Base-by-base conservation (phyloP, 2,797 vertebrate species). In the Fratercula arctica region DNA sequence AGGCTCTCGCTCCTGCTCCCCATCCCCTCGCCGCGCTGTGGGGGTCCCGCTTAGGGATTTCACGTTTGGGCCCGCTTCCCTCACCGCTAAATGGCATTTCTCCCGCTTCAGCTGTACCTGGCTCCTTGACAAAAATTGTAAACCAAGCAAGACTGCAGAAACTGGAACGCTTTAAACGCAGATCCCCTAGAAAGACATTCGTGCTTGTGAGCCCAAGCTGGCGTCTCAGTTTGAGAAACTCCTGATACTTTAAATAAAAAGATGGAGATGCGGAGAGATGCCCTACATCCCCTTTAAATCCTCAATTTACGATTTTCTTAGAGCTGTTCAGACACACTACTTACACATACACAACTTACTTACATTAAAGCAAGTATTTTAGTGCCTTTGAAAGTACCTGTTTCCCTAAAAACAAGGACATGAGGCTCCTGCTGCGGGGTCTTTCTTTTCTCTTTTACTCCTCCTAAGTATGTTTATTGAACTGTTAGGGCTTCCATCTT, bases 11-110 rank as follows among this genome's bases (percentile, higher is more conserved):
- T 82, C 50, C 41, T 46, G 29, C n/a, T 69, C 29, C n/a, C 19
- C 9, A 1, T 45, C 28, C 28, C 23, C 53, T 48, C 3, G 1
- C 39, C n/a, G 60, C 37, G 1, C 0, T 29, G 15, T 43, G 15
- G 2, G 54, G 14, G 11, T 45, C 31, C 41, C 33, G 46, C 28
- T 53, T 31, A 3, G 41, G 31, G 39, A 51, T 48, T 60, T 84
- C 25, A 4, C 12, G 6, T 63, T 41, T 10, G 39, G 31, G 51
- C 63, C 64, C 2, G 1, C 12, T 80, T 74, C 15, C 11, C 25
- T 77, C 43, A 2, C 53, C 54, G 1, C 24, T 48, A 63, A 70
- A 39, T 48, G 46, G 26, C 16, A 41, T 72, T 91, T 83, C 54
- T 78, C 45, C 33, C 59, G 24, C 61, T 56, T 77, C 28, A 57